Conservation (phyloP, 2,113 vertebrate genomes). For the Delphinus delphis region DNA sequence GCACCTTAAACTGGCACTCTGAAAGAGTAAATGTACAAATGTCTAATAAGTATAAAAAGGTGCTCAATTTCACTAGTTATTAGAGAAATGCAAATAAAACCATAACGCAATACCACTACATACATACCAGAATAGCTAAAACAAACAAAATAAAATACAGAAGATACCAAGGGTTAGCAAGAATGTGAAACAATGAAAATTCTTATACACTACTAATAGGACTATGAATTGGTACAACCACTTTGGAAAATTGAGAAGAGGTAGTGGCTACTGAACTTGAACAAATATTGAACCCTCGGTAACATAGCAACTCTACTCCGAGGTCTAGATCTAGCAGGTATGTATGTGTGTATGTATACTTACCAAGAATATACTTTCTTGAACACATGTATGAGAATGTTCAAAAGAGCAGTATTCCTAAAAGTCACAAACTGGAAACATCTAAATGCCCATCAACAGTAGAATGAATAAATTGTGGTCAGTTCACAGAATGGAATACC, state of each 20-base stretch:
- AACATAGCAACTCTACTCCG: not conserved
- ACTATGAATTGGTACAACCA: not conserved
- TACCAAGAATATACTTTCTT: not conserved
- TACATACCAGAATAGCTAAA: not conserved
- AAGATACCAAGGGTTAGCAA: not conserved
- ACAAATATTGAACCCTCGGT: not conserved
- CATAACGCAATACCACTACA: not conserved
- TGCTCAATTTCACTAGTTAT: not conserved
- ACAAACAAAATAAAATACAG: not conserved
- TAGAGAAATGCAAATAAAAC: constrained; percentile 23
- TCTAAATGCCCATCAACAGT: not conserved
- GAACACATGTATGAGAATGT: not conserved
- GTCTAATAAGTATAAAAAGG: not conserved
- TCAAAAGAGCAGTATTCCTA: not conserved
- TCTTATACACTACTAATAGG: not conserved
- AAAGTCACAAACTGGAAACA: not conserved
- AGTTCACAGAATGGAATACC: not conserved
- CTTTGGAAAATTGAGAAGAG: not conserved
- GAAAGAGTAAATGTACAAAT: not conserved
- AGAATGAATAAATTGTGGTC: not conserved
- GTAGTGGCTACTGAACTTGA: not conserved
- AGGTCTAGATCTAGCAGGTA: not conserved
- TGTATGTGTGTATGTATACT: not conserved
- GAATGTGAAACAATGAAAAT: not conserved
- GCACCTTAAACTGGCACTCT: not conserved